Evolutionary conservation across 2,888 invertebrate species (phyloP), one percentile per base, ranked within the genome.

Genomic region (Drosophila glabriapex): DNA sequence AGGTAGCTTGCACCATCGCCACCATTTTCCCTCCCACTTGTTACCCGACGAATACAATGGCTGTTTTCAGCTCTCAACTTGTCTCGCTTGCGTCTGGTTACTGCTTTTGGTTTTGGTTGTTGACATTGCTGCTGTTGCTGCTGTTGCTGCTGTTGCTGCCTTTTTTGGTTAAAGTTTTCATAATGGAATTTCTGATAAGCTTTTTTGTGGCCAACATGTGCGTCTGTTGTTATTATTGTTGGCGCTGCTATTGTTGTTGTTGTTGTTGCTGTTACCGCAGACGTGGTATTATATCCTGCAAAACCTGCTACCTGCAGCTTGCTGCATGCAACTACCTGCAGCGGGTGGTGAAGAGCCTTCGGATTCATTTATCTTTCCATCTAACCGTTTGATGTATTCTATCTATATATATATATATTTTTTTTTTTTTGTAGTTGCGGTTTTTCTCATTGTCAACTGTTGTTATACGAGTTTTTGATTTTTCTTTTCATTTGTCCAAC

Each of bases 131-230:
- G 52, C 19, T 60, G 37, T 50, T 54, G 56, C n/a, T 62, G 41
- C 4, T 19, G 19, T 19, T 19, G 37, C 3, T 37, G 37, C 37
- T 19, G 19, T 46, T 77, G 60, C 49, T 78, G 79, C 61, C 70
- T 67, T 80, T 49, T 83, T 85, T 74, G 81, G 76, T 83, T 82
- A 66, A 83, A 85, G 81, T 85, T 82, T 80, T 83, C 83, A 82
- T 88, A 89, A 90, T 89, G 90, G 90, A 89, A 90, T 89, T 90
- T 89, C 80, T 86, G 90, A 89, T 90, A 85, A 90, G 86, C 83
- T 89, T 84, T 83, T 85, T 83, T 82, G 83, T 83, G 77, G 83
- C 72, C 83, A 74, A 59, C 66, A 66, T 82, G 62, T 75, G 74
- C 64, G 62, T 59, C 55, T 65, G 56, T 64, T 69, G 41, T 53